These are phyloP conservation scores for Cnemophilus loriae DNA, from an alignment of 2,113 vertebrate species.

Conservation along the genomic window DNA sequence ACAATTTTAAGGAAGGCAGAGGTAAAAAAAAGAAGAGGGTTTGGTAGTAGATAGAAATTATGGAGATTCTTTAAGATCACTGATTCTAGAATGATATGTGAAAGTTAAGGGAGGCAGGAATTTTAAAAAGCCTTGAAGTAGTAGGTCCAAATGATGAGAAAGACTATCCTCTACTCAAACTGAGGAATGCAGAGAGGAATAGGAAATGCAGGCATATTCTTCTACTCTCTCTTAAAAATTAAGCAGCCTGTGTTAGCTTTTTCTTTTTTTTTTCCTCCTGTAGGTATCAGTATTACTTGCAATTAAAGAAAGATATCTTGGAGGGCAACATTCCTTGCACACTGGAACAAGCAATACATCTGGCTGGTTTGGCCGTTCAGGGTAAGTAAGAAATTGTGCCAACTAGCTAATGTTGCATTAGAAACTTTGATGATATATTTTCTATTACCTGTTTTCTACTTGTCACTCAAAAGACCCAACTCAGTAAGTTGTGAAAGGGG, in stretches of 20 bases:
- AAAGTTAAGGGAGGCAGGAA: not conserved
- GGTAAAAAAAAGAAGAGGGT: not conserved
- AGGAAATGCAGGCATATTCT: not conserved
- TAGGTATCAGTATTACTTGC: constrained; percentile 99
- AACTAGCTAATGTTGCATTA: not conserved
- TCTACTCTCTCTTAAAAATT: not conserved
- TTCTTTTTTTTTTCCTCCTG: not conserved
- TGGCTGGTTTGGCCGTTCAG: constrained; percentile 95
- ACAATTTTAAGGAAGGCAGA: not conserved
- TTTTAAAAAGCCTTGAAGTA: not conserved
- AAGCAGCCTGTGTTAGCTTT: not conserved
- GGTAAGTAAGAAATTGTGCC: constrained; percentile 72
- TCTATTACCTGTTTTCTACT: not conserved
- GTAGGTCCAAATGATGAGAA: not conserved
- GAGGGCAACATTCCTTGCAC: constrained; percentile 93
- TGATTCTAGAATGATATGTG: not conserved
- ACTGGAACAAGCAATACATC: constrained; percentile 89
- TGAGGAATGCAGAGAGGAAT: not conserved
- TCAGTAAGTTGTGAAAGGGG: not conserved
- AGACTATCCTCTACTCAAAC: not conserved
- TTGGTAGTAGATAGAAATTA: not conserved
- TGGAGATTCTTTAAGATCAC: not conserved
- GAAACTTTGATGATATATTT: not conserved
- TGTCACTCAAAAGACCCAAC: not conserved
- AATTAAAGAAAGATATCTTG: constrained; percentile 95